These are phyloP conservation scores for Drosophila mimetica DNA, from an alignment of 2,888 invertebrate genomes.

Conservation along the genomic window DNA sequence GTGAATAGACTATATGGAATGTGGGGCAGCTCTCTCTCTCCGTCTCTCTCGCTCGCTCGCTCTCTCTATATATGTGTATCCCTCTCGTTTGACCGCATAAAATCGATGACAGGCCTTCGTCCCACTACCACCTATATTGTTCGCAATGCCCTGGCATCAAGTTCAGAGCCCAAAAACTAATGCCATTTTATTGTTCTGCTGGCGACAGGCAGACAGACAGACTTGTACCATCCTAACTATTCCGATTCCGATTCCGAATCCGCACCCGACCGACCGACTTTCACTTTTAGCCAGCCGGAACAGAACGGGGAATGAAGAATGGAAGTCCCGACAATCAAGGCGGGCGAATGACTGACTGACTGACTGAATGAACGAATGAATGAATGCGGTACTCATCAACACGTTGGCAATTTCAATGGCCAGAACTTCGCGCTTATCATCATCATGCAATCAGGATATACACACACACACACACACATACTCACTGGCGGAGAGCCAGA, in stretches of 20 bases:
- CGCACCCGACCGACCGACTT: slow-evolving; percentile 57
- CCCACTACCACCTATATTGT: slow-evolving; percentile 59
- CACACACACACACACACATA: slow-evolving; percentile 43
- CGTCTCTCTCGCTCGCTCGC: slow-evolving; percentile 11
- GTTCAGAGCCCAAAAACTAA: slow-evolving; percentile 78
- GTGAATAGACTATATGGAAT: slow-evolving; percentile 44
- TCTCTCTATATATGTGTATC: slow-evolving; percentile 8
- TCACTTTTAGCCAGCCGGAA: slow-evolving; percentile 57
- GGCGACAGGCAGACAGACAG: slow-evolving; percentile 27
- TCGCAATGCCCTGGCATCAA: slow-evolving; percentile 54
- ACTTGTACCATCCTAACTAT: slow-evolving; percentile 22
- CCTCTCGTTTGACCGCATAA: slow-evolving; percentile 69
- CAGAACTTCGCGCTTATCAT: slow-evolving; percentile 78
- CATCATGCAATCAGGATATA: slow-evolving; percentile 73
- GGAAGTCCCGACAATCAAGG: slow-evolving; percentile 22
- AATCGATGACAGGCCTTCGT: slow-evolving; percentile 61
- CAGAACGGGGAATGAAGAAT: slow-evolving; percentile 15
- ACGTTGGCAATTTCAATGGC: slow-evolving; percentile 76
- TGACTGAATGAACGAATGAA: slow-evolving; percentile 45
- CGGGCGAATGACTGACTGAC: slow-evolving; percentile 13
- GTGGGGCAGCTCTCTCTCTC: slow-evolving; percentile 56
- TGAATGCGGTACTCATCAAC: slow-evolving; percentile 66
- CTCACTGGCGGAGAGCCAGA: slow-evolving; percentile 43
- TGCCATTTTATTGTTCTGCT: slow-evolving; percentile 67
- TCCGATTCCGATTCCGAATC: not conserved